A percentile compares a stretch with the other conserved stretches of the same genome.
These are phyloP conservation scores for Paralichthys olivaceus DNA, from an alignment of 2,113 vertebrate genomes.

Conservation along the genomic window DNA sequence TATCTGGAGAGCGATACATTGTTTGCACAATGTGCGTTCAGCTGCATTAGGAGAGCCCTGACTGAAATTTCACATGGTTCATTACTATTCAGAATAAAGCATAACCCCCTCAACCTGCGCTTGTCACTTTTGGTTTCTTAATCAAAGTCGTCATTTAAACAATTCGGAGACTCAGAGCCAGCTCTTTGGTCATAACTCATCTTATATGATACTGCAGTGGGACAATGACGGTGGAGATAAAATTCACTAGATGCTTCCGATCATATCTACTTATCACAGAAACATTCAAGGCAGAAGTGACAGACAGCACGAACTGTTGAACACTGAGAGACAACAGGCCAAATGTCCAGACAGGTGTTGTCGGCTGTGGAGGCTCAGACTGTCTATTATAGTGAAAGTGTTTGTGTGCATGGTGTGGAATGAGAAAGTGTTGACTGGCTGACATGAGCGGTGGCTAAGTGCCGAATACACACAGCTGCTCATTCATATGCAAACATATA, in stretches of 20 bases:
- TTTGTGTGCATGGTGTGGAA: neutral
- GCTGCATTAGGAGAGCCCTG: too few relatives aligned
- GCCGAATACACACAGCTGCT: constrained; percentile 7
- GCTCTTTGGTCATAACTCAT: neutral
- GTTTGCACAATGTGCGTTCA: too few relatives aligned
- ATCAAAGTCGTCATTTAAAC: too few relatives aligned
- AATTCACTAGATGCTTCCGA: neutral
- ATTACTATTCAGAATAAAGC: too few relatives aligned
- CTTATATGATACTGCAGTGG: neutral
- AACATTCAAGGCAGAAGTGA: neutral
- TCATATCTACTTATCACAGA: neutral
- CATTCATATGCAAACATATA: constrained; percentile 20
- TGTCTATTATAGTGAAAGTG: constrained; percentile 9
- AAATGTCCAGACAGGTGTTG: neutral
- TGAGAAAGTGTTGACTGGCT: neutral
- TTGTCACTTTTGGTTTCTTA: too few relatives aligned
- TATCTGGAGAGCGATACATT: neutral
- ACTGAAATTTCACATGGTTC: neutral
- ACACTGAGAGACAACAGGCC: neutral
- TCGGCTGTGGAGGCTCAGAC: neutral
- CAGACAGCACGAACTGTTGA: neutral
- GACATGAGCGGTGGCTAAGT: neutral
- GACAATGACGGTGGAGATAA: neutral
- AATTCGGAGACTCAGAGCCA: too few relatives aligned
- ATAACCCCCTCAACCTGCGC: too few relatives aligned